Conservation (phyloP, 1,140 invertebrate species). For the Philopotamus ludificatus region DNA sequence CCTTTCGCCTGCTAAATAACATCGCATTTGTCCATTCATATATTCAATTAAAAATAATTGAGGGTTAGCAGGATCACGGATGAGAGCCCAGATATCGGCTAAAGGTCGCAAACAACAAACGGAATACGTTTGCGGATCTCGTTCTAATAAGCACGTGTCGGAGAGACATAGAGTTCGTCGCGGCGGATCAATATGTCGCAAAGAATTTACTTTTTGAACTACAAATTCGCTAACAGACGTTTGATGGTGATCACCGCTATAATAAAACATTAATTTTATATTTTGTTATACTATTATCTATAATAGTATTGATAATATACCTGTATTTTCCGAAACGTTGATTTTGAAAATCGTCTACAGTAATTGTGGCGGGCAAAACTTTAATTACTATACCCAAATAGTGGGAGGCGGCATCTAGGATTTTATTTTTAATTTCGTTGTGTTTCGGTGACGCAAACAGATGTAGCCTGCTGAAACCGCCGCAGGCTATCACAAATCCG, state of each 20-base stretch:
- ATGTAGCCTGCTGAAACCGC: constrained; percentile 85
- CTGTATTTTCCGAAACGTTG: constrained; percentile 90
- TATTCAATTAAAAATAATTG: constrained; percentile 95
- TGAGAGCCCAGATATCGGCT: constrained; percentile 86
- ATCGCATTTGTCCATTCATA: constrained; percentile 84
- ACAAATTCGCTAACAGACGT: constrained; percentile 91
- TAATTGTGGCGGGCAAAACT: constrained; percentile 79
- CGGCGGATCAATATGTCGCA: constrained; percentile 75
- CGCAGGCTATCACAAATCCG: constrained; percentile 86
- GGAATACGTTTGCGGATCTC: constrained; percentile 94
- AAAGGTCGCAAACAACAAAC: constrained; percentile 84
- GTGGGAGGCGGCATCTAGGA: constrained; percentile 75
- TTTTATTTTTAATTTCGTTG: constrained; percentile 83
- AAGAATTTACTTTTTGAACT: constrained; percentile 82
- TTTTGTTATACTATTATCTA: neutral
- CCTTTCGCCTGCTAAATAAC: constrained; percentile 80
- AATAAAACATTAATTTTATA: too few species aligned
- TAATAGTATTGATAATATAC: too few species aligned
- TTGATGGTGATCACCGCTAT: constrained; percentile 79
- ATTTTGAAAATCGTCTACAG: constrained; percentile 79
- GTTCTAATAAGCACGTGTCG: constrained; percentile 92
- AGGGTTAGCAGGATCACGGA: constrained; percentile 86
- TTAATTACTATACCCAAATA: constrained; percentile 82
- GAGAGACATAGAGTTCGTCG: constrained; percentile 91
- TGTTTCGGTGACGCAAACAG: constrained; percentile 82